Conservation (phyloP, 2,113 vertebrate genomes). For the Greenwoodochromis staneri region DNA sequence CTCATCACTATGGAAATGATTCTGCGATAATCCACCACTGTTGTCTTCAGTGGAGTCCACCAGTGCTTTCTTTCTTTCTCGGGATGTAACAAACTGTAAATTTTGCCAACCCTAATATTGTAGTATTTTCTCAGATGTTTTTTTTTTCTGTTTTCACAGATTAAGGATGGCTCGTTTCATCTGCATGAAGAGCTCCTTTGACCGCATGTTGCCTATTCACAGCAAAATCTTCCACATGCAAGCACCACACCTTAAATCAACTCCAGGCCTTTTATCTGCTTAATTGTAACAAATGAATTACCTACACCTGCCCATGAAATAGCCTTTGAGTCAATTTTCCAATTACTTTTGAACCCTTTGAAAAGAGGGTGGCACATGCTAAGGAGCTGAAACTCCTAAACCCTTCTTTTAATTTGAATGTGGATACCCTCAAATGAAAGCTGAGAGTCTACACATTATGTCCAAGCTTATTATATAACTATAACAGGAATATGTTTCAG, state of each 20-base stretch:
- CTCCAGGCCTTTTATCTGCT: not conserved
- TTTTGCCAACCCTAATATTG: not conserved
- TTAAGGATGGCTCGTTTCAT: not conserved
- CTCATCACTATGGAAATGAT: not conserved
- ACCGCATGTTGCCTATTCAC: rapidly evolving
- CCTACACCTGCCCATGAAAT: not conserved
- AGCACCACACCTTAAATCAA: not conserved
- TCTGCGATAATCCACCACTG: not conserved
- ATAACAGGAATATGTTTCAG: not conserved
- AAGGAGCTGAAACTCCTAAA: not conserved
- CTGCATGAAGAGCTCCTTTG: not conserved
- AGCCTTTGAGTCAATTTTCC: no score
- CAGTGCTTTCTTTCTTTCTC: not conserved
- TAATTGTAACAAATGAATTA: not conserved
- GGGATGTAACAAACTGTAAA: not conserved
- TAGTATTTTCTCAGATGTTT: not conserved
- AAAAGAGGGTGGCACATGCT: not conserved
- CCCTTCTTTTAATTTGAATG: not conserved
- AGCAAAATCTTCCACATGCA: not conserved
- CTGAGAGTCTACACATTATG: not conserved
- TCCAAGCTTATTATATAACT: not conserved
- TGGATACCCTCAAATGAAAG: not conserved
- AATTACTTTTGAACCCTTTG: not conserved
- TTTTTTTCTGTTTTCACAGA: not conserved
- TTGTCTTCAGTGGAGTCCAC: not conserved